phyloP scores from a whole-genome alignment of 2,888 invertebrate genomes.

The Priocnemis perturbator region DNA sequence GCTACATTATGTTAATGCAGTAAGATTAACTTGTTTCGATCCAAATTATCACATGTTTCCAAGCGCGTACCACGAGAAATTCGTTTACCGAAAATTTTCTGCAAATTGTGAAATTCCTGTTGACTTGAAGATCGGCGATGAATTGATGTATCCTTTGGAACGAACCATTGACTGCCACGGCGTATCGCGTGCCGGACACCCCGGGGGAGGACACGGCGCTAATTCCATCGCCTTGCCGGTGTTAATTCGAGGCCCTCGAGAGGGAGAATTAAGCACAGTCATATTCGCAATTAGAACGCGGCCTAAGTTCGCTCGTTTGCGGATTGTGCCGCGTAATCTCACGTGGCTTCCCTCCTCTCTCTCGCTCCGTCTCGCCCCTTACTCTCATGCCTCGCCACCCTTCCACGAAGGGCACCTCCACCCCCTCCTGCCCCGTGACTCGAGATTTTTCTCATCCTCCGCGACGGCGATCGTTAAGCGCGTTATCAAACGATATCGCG shows the following conservation, averaged over 20 bases:
- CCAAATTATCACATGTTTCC: too few species aligned
- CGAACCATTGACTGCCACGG: neutral
- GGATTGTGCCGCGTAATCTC: constrained; percentile 72
- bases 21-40: too few species aligned
- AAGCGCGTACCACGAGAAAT: too few species aligned
- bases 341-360: constrained; percentile 40
- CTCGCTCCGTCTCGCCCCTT: constrained; percentile 24
- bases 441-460: constrained; percentile 32
- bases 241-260: constrained; percentile 37
- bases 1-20: too few species aligned
- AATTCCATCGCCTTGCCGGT: constrained; percentile 38
- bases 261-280: constrained; percentile 72
- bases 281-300: constrained; percentile 72
- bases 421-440: constrained; percentile 51
- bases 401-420: constrained; percentile 33
- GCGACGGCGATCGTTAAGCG: too few species aligned
- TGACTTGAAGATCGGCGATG: too few species aligned
- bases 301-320: constrained; percentile 67
- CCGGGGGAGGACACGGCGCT: constrained; percentile 18
- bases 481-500: too few species aligned
- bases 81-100: too few species aligned
- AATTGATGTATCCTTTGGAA: too few species aligned
- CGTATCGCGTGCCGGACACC: neutral
- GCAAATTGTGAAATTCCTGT: too few species aligned
- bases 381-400: constrained; percentile 30